These are phyloP conservation scores for Sinocyclocheilus rhinocerous DNA, from an alignment of 2,113 vertebrate species.

Conservation along the genomic window DNA sequence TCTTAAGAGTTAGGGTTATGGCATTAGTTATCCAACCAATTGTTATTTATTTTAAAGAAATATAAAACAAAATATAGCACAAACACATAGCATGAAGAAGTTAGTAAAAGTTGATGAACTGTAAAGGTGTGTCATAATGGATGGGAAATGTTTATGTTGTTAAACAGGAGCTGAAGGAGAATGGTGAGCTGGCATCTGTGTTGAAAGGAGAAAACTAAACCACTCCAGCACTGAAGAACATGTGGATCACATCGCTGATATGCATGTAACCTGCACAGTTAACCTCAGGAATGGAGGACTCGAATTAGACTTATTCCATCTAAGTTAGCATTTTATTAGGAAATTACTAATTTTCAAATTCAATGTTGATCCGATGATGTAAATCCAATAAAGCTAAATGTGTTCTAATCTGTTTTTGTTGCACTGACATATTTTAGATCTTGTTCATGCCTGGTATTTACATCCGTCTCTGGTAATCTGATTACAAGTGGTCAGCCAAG, in stretches of 20 bases:
- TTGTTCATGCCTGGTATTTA: background rate
- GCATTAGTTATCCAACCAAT: too few relatives aligned
- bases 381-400: constrained; percentile 48
- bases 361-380: background rate
- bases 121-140: too few relatives aligned
- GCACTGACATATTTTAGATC: background rate
- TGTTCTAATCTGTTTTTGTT: background rate
- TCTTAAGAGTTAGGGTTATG: too few relatives aligned
- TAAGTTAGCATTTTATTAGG: background rate
- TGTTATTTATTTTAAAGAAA: too few relatives aligned
- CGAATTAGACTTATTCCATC: background rate
- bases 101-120: too few relatives aligned
- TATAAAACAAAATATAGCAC: too few relatives aligned
- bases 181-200: constrained; percentile 70
- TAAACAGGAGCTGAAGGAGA: constrained; percentile 74
- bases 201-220: constrained; percentile 68
- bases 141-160: constrained; percentile 5
- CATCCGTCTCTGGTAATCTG: background rate
- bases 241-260: background rate
- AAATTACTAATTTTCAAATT: background rate
- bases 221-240: constrained; percentile 3
- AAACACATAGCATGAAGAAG: too few relatives aligned
- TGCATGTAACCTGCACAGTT: background rate
- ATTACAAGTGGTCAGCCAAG: background rate
- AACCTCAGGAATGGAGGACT: constrained; percentile 17